Evolutionary conservation across 1,140 invertebrate genomes (phyloP).

Genomic region (Mizuhopecten yessoensis): DNA sequence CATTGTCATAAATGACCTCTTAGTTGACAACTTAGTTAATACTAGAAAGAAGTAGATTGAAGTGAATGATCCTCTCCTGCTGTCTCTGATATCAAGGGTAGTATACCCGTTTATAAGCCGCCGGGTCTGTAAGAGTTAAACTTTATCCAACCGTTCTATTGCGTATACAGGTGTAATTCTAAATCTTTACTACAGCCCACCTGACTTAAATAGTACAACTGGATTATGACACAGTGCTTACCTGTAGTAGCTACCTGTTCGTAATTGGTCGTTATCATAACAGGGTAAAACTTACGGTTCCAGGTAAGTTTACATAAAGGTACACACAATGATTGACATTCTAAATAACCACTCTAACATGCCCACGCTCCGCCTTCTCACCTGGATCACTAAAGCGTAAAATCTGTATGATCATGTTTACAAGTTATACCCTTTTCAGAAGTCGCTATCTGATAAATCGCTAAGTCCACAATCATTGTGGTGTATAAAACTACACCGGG

Average conservation of each 20-base stretch:
- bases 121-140: neutral
- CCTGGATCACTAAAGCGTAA: slow-evolving; percentile 15
- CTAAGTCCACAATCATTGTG: neutral
- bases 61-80: neutral
- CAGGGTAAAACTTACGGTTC: neutral
- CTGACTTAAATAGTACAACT: neutral
- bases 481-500: neutral
- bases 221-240: neutral
- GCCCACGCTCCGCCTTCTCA: neutral
- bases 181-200: neutral
- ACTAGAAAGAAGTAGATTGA: neutral
- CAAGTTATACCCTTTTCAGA: slow-evolving; percentile 16
- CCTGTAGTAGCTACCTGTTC: neutral
- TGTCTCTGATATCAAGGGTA: neutral
- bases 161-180: slow-evolving; percentile 25
- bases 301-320: slow-evolving; percentile 16
- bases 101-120: neutral
- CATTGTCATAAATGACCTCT: slow-evolving; percentile 25
- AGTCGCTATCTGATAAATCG: slow-evolving; percentile 14
- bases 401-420: slow-evolving; percentile 22
- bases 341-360: neutral
- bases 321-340: slow-evolving; percentile 1
- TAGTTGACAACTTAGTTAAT: neutral
- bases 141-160: neutral
- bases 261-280: slow-evolving; percentile 29